Evolutionary conservation across 1,140 invertebrate genomes (phyloP).

Genomic region (Drosophila malerkotliana): DNA sequence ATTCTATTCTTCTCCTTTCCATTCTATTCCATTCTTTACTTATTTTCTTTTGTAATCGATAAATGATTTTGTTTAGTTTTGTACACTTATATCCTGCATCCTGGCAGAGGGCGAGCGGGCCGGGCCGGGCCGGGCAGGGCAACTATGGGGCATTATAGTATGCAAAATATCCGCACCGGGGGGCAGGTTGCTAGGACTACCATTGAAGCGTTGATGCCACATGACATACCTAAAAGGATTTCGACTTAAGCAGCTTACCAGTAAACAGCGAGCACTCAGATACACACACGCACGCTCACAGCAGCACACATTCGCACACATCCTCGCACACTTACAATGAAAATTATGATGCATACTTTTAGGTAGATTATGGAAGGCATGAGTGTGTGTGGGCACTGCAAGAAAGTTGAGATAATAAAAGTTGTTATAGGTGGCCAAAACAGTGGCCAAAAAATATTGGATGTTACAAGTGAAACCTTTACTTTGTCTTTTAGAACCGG

Average conservation of each 20-base stretch:
- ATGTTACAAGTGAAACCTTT: too few species aligned
- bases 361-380: conserved; percentile 64
- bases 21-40: conserved; percentile 2
- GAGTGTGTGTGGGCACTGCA: conserved; percentile 13
- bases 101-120: not conserved
- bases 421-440: not conserved
- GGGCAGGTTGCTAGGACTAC: conserved; percentile 64
- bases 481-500: too few species aligned
- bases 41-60: conserved; percentile 61
- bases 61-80: conserved; percentile 78
- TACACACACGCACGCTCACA: conserved; percentile 16
- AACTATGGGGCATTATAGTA: conserved; percentile 16
- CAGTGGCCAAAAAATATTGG: not conserved
- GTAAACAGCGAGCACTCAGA: conserved; percentile 59
- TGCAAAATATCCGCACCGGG: conserved; percentile 60
- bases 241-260: conserved; percentile 75
- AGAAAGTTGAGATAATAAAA: conserved; percentile 2
- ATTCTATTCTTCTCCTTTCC: conserved; percentile 1
- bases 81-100: conserved; percentile 26
- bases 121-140: not conserved
- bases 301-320: conserved; percentile 1
- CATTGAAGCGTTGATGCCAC: conserved; percentile 49
- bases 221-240: conserved; percentile 81
- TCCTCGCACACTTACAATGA: conserved; percentile 15
- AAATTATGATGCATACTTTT: conserved; percentile 72